Evolutionary conservation across 2,797 vertebrate genomes (phyloP), one percentile per base, ranked within the genome.

Genomic region (Helicolenus hilgendorfi): DNA sequence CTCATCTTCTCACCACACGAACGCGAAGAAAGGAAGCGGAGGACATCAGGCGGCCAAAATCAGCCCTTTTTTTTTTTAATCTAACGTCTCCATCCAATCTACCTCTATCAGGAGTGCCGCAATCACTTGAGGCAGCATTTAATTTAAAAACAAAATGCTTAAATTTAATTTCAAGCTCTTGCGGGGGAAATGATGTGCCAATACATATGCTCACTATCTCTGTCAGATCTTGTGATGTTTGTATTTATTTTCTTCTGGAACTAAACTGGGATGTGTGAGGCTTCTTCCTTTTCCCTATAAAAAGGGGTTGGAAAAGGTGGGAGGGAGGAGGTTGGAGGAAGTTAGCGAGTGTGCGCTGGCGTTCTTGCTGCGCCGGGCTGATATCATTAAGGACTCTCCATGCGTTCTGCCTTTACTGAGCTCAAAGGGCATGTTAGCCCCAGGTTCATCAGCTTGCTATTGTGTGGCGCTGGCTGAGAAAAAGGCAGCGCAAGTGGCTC

Each of bases 401-500:
- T 93, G 93, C 82, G n/a, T 90, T 94, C 86, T 93, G 83, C 89
- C 81, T 93, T 85, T 31, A 70, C 85, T 75, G 83, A 92, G 90
- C 92, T 95, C 95, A 92, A 89, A 95, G 93, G 94, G 87, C 94
- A 94, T 75, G 93, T 92, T 96, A 94, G 94, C 94, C 88, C 78
- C 90, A 88, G 95, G 94, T 96, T 96, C 95, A 93, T 94, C 92
- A 92, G 91, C 89, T 84, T 60, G 89, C 95, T 89, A 93, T 95
- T 96, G 94, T 95, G 78, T 36, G 67, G 84, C 14, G 5, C 79
- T 79, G 83, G 83, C 90, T 87, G 82, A 86, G 90, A 91, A 90
- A 88, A 27, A 78, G 82, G 83, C 91, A 77, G 86, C 36, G 53
- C 69, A 60, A 92, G 86, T 84, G 87, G 80, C 81, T 88, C 83